Percentiles rank a stretch among this genome's conserved stretches.
These are phyloP conservation scores for Ectemnius continuus DNA, from an alignment of 2,888 invertebrate genomes.

Conservation along the genomic window DNA sequence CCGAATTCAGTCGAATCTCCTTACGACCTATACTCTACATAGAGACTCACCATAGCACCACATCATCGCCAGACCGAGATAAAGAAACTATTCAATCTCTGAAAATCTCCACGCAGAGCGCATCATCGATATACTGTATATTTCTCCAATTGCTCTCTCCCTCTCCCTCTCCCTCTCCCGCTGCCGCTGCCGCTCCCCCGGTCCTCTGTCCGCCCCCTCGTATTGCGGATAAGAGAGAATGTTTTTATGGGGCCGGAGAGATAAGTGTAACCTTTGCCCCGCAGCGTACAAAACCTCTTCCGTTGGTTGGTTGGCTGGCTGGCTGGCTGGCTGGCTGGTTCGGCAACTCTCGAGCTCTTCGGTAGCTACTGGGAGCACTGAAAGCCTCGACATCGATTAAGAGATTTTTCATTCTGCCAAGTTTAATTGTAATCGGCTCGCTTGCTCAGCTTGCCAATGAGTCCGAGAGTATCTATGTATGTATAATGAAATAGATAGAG, in stretches of 20 bases:
- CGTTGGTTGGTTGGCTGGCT: slow-evolving; percentile 58
- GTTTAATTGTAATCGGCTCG: too few species aligned
- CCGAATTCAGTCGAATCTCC: too few species aligned
- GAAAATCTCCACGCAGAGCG: slow-evolving; percentile 61
- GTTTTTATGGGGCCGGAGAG: slow-evolving; percentile 69
- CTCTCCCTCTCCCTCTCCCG: too few species aligned
- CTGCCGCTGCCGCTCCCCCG: background rate
- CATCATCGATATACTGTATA: slow-evolving; percentile 40
- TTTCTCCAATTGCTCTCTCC: too few species aligned
- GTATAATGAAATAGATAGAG: too few species aligned
- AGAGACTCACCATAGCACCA: too few species aligned
- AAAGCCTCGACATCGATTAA: too few species aligned
- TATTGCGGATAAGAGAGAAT: slow-evolving; percentile 68
- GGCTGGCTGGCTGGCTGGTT: slow-evolving; percentile 42
- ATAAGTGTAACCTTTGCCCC: slow-evolving; percentile 70
- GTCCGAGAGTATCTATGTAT: background rate
- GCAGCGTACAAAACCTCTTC: slow-evolving; percentile 69
- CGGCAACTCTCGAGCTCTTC: too few species aligned
- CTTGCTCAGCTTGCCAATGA: background rate
- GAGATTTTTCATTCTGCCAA: too few species aligned
- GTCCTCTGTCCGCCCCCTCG: slow-evolving; percentile 29
- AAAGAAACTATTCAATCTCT: slow-evolving; percentile 66
- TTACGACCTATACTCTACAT: too few species aligned
- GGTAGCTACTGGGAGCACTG: too few species aligned
- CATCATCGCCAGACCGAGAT: slow-evolving; percentile 45